Base-by-base conservation (phyloP, 2,797 vertebrate genomes). In the Ammospiza maritima region DNA sequence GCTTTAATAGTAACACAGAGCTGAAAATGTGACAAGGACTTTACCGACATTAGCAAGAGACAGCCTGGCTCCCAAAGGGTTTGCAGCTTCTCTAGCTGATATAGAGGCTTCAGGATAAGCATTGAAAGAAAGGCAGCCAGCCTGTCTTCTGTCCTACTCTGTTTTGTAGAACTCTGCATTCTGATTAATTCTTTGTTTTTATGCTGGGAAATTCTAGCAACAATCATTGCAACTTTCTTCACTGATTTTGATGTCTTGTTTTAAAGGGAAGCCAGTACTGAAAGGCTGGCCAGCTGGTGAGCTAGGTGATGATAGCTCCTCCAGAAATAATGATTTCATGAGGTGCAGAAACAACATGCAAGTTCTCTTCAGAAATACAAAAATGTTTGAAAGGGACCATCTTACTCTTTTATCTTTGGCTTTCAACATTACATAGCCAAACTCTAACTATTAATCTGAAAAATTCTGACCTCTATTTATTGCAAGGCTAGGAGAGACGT, bases 1-100 rank as follows among this genome's bases (percentile, higher is more conserved):
- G 27, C 45, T 93, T 83, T 85, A 79, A 61, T 29, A 74, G 57
- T 45, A 77, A 71, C 34, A 34, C 20, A 51, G 76, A 85, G 65
- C 57, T 85, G 90, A 82, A 95, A 94, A 92, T 40, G 53, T 71
- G 86, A 58, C 72, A 75, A 80, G 78, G 78, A 53, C 75, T 91
- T 92, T 45, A 60, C 53, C 42, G 75, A 48, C 19, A 60, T 56
- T 56, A 85, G 51, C 47, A 90, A 66, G 76, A 83, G 60, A 23
- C 29, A 15, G 76, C 20, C 50, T 44, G 42, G 13, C 38, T 83
- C 72, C 79, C 85, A 81, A 62, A 73, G 76, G 64, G 62, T 70
- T 93, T 89, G 54, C 79, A 66, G 40, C 44, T 58, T 93, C 66
- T 22, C 58, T 44, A 36, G 54, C 44, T 6, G 13, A 62, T 72